These are phyloP conservation scores for Styela plicata DNA, from an alignment of 23 tunicate genomes.

Conservation along the genomic window DNA sequence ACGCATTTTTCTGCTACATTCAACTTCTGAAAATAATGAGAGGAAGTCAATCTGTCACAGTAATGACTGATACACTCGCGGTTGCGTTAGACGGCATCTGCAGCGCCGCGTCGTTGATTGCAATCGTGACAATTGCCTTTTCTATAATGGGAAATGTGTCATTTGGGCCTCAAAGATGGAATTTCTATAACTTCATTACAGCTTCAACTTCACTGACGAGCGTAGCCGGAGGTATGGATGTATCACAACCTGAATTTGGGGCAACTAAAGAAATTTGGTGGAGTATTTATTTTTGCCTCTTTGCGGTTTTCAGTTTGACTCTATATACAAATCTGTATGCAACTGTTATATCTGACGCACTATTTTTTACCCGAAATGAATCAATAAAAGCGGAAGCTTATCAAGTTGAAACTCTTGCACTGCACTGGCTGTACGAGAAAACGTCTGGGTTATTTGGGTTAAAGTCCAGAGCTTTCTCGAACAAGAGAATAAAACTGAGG, in stretches of 20 bases:
- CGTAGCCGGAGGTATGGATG: constrained; percentile 50
- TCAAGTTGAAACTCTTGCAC: constrained; percentile 67
- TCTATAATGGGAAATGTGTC: constrained; percentile 26
- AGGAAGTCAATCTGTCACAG: constrained; percentile 54
- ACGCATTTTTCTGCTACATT: constrained; percentile 51
- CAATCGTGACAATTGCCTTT: constrained; percentile 33
- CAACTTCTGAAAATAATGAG: constrained; percentile 62
- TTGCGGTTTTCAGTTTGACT: constrained; percentile 34
- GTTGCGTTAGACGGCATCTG: constrained; percentile 25
- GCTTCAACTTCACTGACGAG: constrained; percentile 21
- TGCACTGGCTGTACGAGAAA: constrained; percentile 65
- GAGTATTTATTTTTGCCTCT: constrained; percentile 38
- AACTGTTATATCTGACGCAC: constrained; percentile 44
- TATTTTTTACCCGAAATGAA: constrained; percentile 22
- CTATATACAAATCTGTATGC: constrained; percentile 53
- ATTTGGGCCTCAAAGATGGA: constrained; percentile 14
- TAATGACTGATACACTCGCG: constrained; percentile 46
- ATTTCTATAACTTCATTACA: constrained; percentile 9
- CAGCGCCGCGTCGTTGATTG: constrained; percentile 28
- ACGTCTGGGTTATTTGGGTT: constrained; percentile 32
- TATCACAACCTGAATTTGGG: constrained; percentile 29
- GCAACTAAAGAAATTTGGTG: constrained; percentile 37
- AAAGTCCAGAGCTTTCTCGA: constrained; percentile 23
- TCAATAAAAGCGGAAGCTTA: constrained; percentile 7
- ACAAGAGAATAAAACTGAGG: constrained; percentile 8